Evolutionary conservation across 92 coral and sea anemone species (phyloP).

Genomic region (Galaxea fascicularis): DNA sequence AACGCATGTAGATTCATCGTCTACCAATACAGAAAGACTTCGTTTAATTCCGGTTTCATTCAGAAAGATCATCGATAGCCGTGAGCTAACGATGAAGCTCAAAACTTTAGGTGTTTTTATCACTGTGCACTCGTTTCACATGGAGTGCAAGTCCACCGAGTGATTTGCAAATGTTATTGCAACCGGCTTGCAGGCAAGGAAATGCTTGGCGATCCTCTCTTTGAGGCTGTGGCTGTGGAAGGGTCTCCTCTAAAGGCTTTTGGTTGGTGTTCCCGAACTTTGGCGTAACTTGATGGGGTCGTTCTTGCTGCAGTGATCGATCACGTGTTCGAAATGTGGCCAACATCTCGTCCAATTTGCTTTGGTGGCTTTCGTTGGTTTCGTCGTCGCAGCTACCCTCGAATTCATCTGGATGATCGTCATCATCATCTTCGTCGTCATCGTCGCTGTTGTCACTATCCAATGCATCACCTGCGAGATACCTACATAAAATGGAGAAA

Average conservation of each 20-base stretch:
- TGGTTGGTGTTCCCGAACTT: too few species aligned
- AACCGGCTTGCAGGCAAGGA: not conserved
- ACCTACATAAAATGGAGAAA: not conserved
- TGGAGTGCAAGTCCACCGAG: too few species aligned
- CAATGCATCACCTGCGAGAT: too few species aligned
- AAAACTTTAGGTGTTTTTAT: not conserved
- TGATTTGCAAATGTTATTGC: not conserved
- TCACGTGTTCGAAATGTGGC: not conserved
- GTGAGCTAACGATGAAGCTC: not conserved
- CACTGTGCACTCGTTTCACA: not conserved
- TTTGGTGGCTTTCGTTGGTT: too few species aligned
- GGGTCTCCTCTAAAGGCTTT: not conserved
- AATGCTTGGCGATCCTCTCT: not conserved
- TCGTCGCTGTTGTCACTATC: not conserved
- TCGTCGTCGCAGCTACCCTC: too few species aligned
- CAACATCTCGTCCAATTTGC: not conserved
- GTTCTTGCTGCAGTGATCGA: too few species aligned
- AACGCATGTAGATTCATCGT: not conserved
- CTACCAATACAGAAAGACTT: too few species aligned
- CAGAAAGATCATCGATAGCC: not conserved
- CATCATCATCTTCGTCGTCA: not conserved
- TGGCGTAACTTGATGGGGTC: not conserved
- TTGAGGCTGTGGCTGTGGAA: not conserved
- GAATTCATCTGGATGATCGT: slow-evolving; percentile 7
- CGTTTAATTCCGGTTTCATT: too few species aligned